Evolutionary conservation across 1,140 invertebrate genomes (phyloP), one percentile per base, ranked within the genome.

Genomic region (Berghia stephanieae): DNA sequence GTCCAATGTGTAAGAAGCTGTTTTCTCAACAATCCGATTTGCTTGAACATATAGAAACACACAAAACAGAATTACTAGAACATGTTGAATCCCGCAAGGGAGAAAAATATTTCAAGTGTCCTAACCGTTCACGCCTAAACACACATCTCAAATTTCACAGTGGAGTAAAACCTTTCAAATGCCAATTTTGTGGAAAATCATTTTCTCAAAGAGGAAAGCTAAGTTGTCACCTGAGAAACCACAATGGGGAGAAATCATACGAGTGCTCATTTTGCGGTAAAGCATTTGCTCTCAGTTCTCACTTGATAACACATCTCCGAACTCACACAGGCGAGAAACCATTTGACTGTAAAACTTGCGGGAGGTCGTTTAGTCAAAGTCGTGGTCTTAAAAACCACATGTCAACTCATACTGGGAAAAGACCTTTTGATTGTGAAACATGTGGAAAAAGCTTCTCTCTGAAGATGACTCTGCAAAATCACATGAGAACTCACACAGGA

Each of bases 381-480:
- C 70, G 69, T 18, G 46, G 73, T 38, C 60, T 81, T 13, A 27
- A 66, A 55, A 67, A 52, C 73, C 80, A 81, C 46, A 76, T 74
- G 43, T 27, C 57, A 55, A 74, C 67, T 38, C 80, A 81, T 70
- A 81, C 80, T 18, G 77, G 80, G 38, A 67, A 77, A n/a, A 79
- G 74, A 66, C 70, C 82, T 2, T 85, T 77, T 72, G 78, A 80
- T 38, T 86, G 85, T 75, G 96, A 96, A 84, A 93, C 95, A 86
- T 97, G 96, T 88, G 95, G 95, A 5, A 94, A 94, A 60, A 93
- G 94, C 87, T 97, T 97, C 87, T 95, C 95, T 67, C 91, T 95
- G 43, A 95, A 96, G 86, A 95, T 95, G 84, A 96, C 96, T 87
- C 93, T 91, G 91, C 93, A 88, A 93, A 94, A 91, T 92, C 94